Conservation (phyloP, 2,888 invertebrate species). For the Orchesellides sinensis region DNA sequence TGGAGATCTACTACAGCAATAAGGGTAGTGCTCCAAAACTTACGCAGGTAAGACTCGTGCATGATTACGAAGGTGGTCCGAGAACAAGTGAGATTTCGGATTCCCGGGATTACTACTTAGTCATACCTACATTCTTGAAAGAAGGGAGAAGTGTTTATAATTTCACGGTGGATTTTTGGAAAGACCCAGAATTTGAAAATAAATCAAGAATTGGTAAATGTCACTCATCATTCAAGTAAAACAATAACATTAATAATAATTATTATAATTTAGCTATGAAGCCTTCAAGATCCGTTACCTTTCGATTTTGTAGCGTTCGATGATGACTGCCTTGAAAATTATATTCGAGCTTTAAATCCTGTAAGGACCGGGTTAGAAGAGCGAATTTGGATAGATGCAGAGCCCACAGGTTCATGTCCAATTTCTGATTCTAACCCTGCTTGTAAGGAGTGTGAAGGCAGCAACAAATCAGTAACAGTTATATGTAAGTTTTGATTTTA, state of each 20-base stretch:
- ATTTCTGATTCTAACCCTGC: neutral
- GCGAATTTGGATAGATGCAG: conserved; percentile 64
- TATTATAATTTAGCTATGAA: neutral
- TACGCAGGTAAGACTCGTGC: conserved; percentile 38
- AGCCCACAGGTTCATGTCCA: neutral
- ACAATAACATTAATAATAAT: neutral
- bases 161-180: conserved; percentile 24
- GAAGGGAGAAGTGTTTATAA: conserved; percentile 64
- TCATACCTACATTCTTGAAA: conserved; percentile 67
- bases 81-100: conserved; percentile 39
- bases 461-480: conserved; percentile 63
- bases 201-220: neutral
- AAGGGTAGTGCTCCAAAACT: conserved; percentile 25
- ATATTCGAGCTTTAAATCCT: conserved; percentile 34
- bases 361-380: conserved; percentile 69
- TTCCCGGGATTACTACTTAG: conserved; percentile 56
- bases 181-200: neutral
- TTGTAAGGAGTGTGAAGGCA: neutral
- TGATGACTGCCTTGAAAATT: conserved; percentile 66
- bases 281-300: too few species aligned
- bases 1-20: conserved; percentile 67
- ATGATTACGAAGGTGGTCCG: conserved; percentile 50
- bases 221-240: neutral
- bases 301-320: conserved; percentile 58
- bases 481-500: conserved; percentile 51